These are phyloP conservation scores for Lycodopsis pacificus DNA, from an alignment of 2,797 vertebrate species.

Conservation along the genomic window DNA sequence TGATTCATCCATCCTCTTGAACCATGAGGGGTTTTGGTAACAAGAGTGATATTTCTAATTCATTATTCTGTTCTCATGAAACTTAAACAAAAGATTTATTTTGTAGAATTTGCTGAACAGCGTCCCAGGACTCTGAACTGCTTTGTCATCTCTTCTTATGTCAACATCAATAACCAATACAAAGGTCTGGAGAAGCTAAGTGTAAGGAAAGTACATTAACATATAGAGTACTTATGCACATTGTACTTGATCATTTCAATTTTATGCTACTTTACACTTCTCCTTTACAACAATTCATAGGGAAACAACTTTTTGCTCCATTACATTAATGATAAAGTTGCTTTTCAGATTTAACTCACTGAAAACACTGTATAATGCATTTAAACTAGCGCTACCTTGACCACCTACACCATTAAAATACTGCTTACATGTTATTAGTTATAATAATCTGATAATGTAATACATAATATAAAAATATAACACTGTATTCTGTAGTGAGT, in stretches of 20 bases:
- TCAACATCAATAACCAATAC: background rate
- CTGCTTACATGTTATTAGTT: background rate
- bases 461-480: background rate
- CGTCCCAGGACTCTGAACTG: background rate
- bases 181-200: background rate
- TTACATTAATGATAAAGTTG: background rate
- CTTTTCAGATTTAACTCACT: background rate
- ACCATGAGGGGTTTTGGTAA: background rate
- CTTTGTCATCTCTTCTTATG: background rate
- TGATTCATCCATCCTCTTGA: background rate
- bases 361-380: background rate
- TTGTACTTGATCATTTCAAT: background rate
- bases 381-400: background rate
- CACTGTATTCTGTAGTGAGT: background rate
- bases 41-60: background rate
- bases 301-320: background rate
- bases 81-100: background rate
- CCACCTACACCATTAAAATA: background rate
- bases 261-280: background rate
- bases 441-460: background rate
- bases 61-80: background rate
- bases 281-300: background rate
- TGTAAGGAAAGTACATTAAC: background rate
- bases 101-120: background rate
- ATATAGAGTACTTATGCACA: background rate